Base-by-base conservation (phyloP, 2,888 invertebrate genomes). In the Clusia tigrina region DNA sequence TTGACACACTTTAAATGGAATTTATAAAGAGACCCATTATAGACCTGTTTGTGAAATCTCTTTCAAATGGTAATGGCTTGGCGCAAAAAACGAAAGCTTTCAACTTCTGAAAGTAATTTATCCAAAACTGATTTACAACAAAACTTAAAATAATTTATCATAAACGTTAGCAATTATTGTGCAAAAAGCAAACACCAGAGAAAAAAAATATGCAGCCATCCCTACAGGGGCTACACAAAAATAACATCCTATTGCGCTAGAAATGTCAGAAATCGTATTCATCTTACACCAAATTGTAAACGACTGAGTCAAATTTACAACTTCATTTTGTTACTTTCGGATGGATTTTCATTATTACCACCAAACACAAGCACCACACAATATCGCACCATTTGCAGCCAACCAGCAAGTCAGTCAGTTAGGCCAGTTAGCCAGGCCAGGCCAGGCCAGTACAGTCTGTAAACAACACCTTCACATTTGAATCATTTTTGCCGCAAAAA, bases 391-490 rank as follows among this genome's bases (percentile, higher is more conserved):
- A 32, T 32, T 32, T 9, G 51, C 37, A 54, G 57, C 62, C 59
- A 60, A 24, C 58, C 59, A 57, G 15, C 61, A 60, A 56, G 24
- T 55, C 58, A 64, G 9, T 54, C 59, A 58, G 5, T 55, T 54
- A 60, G 32, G 18, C 52, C 42, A 51, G 48, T 46, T 25, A 46
- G 20, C 48, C 26, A 58, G 26, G 42, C 48, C 26, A 24, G n/a
- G 32, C 32, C 12, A 32, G 32, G 6, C 46, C 56, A 32, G 20
- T 26, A 17, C 10, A 20, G 18, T 48, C 18, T 20, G 18, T 17
- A 9, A 48, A 10, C 22, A 56, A 42, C 32, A 32, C 32, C 32
- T 32, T 32, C 32, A 32, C 32, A 5, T 32, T 32, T 32, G 5
- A 5, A 32, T 5, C 32, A 32, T 12, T 32, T 5, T 9, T 9